Evolutionary conservation across 2,797 vertebrate genomes (phyloP).

Genomic region (Falco peregrinus): DNA sequence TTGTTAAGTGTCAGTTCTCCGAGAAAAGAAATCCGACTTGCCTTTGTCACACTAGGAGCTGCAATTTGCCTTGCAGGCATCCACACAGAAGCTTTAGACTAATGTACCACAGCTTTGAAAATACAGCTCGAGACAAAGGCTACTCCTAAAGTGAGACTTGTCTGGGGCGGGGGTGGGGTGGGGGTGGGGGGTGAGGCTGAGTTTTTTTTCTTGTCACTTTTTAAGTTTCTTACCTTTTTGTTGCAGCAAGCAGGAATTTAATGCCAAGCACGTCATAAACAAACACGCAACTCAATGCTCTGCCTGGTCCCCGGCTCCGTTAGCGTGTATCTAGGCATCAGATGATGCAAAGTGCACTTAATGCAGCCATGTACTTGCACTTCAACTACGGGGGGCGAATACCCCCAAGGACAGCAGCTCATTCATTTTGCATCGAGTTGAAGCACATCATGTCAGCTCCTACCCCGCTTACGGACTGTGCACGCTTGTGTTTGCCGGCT

Average conservation of each 20-base stretch:
- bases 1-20: constrained; percentile 8
- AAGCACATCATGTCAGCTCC: constrained; percentile 30
- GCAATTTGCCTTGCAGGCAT: constrained; percentile 24
- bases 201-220: background rate
- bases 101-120: background rate
- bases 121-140: constrained; percentile 70
- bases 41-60: constrained; percentile 64
- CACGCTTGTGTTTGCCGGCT: background rate
- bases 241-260: constrained; percentile 25
- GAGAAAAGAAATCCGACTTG: constrained; percentile 29
- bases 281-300: constrained; percentile 43
- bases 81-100: background rate
- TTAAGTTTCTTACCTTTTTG: constrained; percentile 70
- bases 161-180: no score
- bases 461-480: background rate
- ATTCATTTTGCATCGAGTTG: constrained; percentile 74
- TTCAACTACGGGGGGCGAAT: constrained; percentile 16
- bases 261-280: constrained; percentile 40
- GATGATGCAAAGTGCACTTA: constrained; percentile 55
- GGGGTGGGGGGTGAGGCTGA: background rate
- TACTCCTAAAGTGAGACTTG: background rate
- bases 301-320: background rate
- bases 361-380: constrained; percentile 66
- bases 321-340: constrained; percentile 51
- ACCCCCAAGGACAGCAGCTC: constrained; percentile 68